These are phyloP conservation scores for Gobio gobio DNA, from an alignment of 2,113 vertebrate genomes.

Conservation along the genomic window DNA sequence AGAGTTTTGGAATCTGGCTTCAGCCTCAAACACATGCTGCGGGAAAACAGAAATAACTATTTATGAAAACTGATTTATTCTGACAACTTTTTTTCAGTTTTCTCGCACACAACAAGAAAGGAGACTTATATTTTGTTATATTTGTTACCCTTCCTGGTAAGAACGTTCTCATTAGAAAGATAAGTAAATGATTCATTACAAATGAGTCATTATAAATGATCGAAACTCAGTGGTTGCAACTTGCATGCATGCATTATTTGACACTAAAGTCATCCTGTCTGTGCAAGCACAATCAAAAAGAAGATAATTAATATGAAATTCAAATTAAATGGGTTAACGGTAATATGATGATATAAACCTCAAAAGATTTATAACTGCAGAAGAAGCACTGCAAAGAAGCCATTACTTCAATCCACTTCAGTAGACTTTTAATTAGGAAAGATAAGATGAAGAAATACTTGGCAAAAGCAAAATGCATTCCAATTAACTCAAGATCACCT, in stretches of 20 bases:
- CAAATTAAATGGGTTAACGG: neutral
- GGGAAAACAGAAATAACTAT: slow-evolving; percentile 11
- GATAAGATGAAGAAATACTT: neutral
- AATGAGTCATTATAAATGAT: neutral
- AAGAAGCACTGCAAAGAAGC: neutral
- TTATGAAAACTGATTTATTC: neutral
- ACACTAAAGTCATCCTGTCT: neutral
- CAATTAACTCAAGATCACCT: neutral
- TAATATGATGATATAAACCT: neutral
- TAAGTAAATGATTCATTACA: neutral
- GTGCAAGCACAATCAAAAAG: neutral
- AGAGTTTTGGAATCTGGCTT: slow-evolving; percentile 5
- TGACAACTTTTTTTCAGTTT: neutral
- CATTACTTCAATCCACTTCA: neutral
- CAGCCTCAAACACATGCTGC: slow-evolving; percentile 21
- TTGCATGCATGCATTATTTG: neutral
- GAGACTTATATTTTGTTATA: neutral
- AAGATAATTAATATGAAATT: neutral
- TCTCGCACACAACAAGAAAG: neutral
- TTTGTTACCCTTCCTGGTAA: neutral
- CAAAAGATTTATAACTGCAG: neutral
- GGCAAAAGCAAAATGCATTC: neutral
- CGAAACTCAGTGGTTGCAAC: neutral
- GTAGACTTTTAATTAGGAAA: neutral
- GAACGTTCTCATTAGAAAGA: neutral